These are phyloP conservation scores for Drosophila murphyi DNA, from an alignment of 1,140 invertebrate genomes.

Conservation along the genomic window DNA sequence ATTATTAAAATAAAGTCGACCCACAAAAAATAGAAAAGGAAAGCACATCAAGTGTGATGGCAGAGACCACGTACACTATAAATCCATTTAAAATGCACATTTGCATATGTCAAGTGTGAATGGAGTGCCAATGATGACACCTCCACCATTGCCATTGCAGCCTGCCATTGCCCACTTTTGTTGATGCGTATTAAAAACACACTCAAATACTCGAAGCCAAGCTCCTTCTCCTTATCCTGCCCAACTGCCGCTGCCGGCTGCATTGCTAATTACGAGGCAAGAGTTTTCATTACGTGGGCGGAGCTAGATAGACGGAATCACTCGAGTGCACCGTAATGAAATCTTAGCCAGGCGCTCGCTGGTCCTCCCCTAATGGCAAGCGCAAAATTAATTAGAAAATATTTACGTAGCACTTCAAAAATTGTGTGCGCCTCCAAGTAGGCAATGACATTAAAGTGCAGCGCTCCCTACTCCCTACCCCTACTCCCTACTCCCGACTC, in stretches of 20 bases:
- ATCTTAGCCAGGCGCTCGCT: slow-evolving; percentile 44
- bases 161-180: slow-evolving; percentile 42
- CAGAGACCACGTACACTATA: slow-evolving; percentile 37
- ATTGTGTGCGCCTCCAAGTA: slow-evolving; percentile 50
- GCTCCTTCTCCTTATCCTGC: not conserved
- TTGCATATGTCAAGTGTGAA: slow-evolving; percentile 61
- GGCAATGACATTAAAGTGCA: slow-evolving; percentile 48
- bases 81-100: slow-evolving; percentile 51
- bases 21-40: slow-evolving; percentile 19
- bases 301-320: slow-evolving; percentile 17
- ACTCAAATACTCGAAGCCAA: slow-evolving; percentile 50
- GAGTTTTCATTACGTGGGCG: slow-evolving; percentile 57
- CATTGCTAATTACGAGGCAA: slow-evolving; percentile 59
- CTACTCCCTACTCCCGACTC: not conserved
- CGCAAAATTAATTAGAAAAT: slow-evolving; percentile 69
- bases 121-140: slow-evolving; percentile 22
- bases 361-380: slow-evolving; percentile 30
- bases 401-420: slow-evolving; percentile 68
- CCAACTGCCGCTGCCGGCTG: slow-evolving; percentile 3
- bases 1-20: slow-evolving; percentile 11
- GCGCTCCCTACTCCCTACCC: slow-evolving; percentile 1
- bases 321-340: slow-evolving; percentile 59
- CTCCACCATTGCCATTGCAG: slow-evolving; percentile 7
- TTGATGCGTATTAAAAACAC: slow-evolving; percentile 49
- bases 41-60: slow-evolving; percentile 30